These are phyloP conservation scores for Aix galericulata DNA, from an alignment of 2,113 vertebrate genomes.

Conservation along the genomic window DNA sequence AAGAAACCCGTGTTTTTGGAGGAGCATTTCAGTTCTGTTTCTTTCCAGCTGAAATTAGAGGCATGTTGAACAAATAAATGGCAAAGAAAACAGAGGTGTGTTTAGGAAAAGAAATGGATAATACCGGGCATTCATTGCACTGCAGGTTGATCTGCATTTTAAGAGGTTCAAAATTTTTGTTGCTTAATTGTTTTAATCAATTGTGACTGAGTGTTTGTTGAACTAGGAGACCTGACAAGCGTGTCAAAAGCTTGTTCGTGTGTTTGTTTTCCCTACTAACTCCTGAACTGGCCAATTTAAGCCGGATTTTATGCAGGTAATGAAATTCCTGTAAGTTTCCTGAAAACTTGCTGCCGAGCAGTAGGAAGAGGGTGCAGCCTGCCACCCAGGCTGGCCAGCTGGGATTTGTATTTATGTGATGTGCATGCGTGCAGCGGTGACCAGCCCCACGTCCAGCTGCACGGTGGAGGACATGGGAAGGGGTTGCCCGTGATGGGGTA, in stretches of 20 bases:
- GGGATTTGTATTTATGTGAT: neutral
- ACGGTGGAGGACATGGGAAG: fast-evolving
- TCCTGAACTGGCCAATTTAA: slow-evolving; percentile 1
- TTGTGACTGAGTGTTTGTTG: slow-evolving; percentile 66
- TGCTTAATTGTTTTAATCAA: slow-evolving; percentile 61
- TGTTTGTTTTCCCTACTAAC: slow-evolving; percentile 10
- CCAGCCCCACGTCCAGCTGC: neutral
- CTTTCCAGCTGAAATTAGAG: slow-evolving; percentile 44
- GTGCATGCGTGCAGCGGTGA: neutral
- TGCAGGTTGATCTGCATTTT: slow-evolving; percentile 59
- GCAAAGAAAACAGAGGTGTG: slow-evolving; percentile 39
- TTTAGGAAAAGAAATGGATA: slow-evolving; percentile 45
- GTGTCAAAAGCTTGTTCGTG: neutral
- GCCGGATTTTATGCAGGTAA: neutral
- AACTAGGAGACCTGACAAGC: slow-evolving; percentile 55
- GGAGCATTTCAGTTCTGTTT: slow-evolving; percentile 3
- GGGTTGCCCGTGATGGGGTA: neutral
- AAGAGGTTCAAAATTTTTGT: slow-evolving; percentile 61
- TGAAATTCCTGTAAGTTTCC: slow-evolving; percentile 14
- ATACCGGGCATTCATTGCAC: neutral
- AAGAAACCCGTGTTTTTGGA: slow-evolving; percentile 4
- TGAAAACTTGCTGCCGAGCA: neutral
- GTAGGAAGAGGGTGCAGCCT: neutral
- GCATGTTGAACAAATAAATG: neutral
- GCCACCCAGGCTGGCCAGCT: neutral